These are phyloP conservation scores for Salvelinus namaycush DNA, from an alignment of 2,113 vertebrate species.

Conservation along the genomic window DNA sequence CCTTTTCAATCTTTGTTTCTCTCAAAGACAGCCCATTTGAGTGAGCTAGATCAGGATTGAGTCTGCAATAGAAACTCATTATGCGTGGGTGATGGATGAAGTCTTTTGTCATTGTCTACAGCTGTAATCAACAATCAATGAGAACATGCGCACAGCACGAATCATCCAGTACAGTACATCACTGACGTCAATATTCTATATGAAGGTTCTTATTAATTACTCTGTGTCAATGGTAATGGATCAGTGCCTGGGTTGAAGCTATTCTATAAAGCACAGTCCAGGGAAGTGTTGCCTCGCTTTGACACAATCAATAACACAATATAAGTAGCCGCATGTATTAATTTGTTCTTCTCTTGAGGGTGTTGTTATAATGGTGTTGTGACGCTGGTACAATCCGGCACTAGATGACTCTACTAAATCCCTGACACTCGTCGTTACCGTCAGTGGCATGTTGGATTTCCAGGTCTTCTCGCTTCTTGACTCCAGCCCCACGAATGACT, in stretches of 20 bases:
- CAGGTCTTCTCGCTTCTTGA: background rate
- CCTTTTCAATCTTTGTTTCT: constrained; percentile 64
- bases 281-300: background rate
- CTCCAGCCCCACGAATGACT: background rate
- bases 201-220: constrained; percentile 62
- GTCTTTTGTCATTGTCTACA: constrained; percentile 47
- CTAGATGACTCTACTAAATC: too few relatives aligned
- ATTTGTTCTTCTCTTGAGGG: too few relatives aligned
- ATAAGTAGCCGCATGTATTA: too few relatives aligned
- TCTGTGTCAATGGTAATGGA: constrained; percentile 67
- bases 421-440: background rate
- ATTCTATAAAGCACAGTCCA: background rate
- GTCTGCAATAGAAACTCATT: constrained; percentile 70
- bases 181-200: constrained; percentile 62
- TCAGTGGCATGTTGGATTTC: background rate
- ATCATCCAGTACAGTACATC: constrained; percentile 47
- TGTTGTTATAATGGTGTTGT: too few relatives aligned
- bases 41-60: constrained; percentile 38
- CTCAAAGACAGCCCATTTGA: constrained; percentile 51
- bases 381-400: too few relatives aligned
- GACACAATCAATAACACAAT: too few relatives aligned
- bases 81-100: constrained; percentile 64
- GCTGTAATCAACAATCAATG: constrained; percentile 71
- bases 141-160: constrained; percentile 62
- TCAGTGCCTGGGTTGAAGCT: constrained; percentile 29